phyloP scores from a whole-genome alignment of 2,888 invertebrate species.

The Ormyrus nitidulus region DNA sequence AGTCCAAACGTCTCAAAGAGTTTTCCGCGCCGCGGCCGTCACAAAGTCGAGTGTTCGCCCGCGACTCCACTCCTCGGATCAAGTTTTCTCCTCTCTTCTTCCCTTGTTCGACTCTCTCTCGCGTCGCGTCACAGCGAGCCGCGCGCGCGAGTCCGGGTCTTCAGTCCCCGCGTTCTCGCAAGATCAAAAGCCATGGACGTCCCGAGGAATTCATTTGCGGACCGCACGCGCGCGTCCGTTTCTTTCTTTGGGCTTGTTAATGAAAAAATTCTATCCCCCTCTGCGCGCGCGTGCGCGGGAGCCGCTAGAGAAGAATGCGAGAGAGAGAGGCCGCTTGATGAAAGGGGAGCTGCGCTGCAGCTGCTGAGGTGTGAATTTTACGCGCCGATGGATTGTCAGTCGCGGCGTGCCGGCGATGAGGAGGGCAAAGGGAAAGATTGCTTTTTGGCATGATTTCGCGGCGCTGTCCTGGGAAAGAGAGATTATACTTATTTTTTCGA shows the following conservation, averaged over 20 bases:
- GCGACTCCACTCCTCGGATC: neutral
- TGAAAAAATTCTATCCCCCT: slow-evolving; percentile 29
- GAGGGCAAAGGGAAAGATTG: no score
- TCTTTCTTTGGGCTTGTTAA: slow-evolving; percentile 6
- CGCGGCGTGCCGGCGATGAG: no score
- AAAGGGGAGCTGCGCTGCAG: no score
- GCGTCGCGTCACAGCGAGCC: no score
- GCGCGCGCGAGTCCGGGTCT: no score
- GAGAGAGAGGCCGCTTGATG: neutral
- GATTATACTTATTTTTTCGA: no score
- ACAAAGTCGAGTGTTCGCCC: neutral
- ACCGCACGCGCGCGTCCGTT: neutral
- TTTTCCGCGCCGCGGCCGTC: neutral
- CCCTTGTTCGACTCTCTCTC: neutral
- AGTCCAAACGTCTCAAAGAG: slow-evolving; percentile 14
- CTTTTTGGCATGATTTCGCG: no score
- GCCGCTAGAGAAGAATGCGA: slow-evolving; percentile 4
- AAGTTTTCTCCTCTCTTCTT: neutral
- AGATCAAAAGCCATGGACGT: slow-evolving; percentile 24
- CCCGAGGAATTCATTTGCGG: slow-evolving; percentile 24
- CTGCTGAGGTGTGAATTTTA: slow-evolving; percentile 20
- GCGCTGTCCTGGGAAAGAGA: no score
- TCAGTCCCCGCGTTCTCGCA: neutral
- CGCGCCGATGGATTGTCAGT: slow-evolving; percentile 3
- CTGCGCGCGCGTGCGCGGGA: no score